Evolutionary conservation across 2,888 invertebrate genomes (phyloP).

Genomic region (Thera britannica): DNA sequence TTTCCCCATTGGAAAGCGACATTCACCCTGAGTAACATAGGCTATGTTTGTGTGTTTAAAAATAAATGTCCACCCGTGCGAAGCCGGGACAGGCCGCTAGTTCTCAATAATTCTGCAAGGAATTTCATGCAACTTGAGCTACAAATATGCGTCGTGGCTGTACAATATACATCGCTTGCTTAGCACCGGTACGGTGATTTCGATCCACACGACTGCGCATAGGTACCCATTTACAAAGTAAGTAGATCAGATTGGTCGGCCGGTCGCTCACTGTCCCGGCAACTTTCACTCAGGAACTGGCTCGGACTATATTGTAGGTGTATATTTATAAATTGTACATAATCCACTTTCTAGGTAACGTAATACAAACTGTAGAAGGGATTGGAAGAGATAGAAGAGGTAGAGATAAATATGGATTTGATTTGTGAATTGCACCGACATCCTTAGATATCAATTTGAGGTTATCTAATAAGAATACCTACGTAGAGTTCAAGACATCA

Average conservation of each 20-base stretch:
- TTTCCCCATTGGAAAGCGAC: too few species aligned
- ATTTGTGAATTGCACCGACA: too few species aligned
- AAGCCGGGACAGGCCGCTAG: too few species aligned
- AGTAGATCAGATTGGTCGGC: constrained; percentile 41
- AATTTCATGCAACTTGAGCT: neutral
- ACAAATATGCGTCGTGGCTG: neutral
- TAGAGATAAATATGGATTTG: too few species aligned
- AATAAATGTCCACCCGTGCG: too few species aligned
- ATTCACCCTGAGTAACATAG: too few species aligned
- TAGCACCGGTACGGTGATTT: constrained; percentile 11
- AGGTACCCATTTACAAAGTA: constrained; percentile 5
- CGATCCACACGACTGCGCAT: constrained; percentile 26
- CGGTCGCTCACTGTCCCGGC: constrained; percentile 33
- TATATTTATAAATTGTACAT: constrained; percentile 18
- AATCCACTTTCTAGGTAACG: constrained; percentile 37
- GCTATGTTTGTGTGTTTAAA: too few species aligned
- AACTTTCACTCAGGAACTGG: constrained; percentile 57
- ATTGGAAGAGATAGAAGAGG: constrained; percentile 1
- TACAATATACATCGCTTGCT: neutral
- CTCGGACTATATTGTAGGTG: constrained; percentile 29
- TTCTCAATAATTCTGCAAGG: too few species aligned
- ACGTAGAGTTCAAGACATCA: too few species aligned
- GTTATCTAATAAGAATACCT: too few species aligned
- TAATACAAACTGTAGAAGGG: constrained; percentile 28
- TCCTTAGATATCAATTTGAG: too few species aligned